Conservation (phyloP, 2,797 vertebrate genomes). For the Octomys mimax region DNA sequence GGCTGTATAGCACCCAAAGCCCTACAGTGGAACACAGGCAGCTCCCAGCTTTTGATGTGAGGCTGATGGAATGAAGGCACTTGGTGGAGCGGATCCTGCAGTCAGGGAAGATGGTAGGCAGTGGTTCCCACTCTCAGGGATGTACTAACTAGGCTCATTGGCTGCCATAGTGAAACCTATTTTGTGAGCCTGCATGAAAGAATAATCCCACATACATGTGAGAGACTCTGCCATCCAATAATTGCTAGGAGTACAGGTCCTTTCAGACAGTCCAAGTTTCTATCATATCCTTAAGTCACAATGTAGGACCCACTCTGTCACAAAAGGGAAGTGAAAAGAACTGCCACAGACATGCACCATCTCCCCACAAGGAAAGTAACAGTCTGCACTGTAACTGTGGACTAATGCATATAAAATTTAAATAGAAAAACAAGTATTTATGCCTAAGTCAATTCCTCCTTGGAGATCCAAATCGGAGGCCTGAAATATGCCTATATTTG, state of each 20-base stretch:
- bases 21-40: accelerated
- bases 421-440: background rate
- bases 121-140: accelerated
- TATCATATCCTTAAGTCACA: background rate
- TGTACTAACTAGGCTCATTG: accelerated
- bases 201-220: accelerated
- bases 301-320: background rate
- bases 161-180: background rate
- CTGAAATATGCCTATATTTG: background rate
- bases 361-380: background rate
- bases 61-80: no score
- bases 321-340: background rate
- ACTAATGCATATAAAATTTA: background rate
- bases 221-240: background rate
- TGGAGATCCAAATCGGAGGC: background rate
- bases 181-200: background rate
- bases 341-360: background rate
- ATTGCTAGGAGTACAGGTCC: background rate
- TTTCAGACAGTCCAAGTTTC: background rate
- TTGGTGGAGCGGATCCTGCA: background rate
- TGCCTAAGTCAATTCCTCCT: background rate
- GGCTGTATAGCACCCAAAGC: background rate
- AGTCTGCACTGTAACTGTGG: no score
- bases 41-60: background rate
- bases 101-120: accelerated